These are phyloP conservation scores for Bergia sp. DNA, from an alignment of 92 coral and sea anemone genomes.

Conservation along the genomic window DNA sequence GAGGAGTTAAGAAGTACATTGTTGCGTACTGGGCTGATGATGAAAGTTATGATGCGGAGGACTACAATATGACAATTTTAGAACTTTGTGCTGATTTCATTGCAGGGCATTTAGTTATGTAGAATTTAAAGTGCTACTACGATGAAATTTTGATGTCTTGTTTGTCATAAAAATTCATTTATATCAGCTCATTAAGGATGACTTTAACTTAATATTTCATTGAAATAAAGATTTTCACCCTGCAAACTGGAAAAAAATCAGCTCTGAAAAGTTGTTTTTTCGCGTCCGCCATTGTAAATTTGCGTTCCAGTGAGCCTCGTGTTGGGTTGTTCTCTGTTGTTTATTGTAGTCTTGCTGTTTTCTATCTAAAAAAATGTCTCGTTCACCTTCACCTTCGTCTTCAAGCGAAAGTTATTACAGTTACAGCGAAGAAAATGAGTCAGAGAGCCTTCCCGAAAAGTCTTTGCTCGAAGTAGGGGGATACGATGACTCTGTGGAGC, in stretches of 20 bases:
- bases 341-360: background rate
- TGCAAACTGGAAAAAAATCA: conserved; percentile 2
- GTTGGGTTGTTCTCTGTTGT: background rate
- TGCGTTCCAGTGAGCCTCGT: conserved; percentile 51
- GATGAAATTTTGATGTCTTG: conserved; percentile 10
- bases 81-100: too few species aligned
- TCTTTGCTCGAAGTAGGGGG: background rate
- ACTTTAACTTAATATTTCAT: background rate
- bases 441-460: conserved; percentile 34
- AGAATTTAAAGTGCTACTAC: conserved; percentile 8
- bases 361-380: conserved; percentile 12
- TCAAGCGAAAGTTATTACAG: conserved; percentile 14
- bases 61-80: too few species aligned
- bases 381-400: conserved; percentile 28
- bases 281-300: conserved; percentile 45
- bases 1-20: too few species aligned
- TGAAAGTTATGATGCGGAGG: too few species aligned
- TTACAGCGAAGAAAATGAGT: conserved; percentile 29
- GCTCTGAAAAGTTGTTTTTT: conserved; percentile 18
- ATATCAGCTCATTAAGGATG: background rate
- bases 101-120: too few species aligned
- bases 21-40: too few species aligned
- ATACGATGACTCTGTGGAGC: conserved; percentile 55
- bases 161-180: conserved; percentile 1
- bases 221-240: conserved; percentile 1